Conservation (phyloP, 2,888 invertebrate species). For the Erebia ligea region DNA sequence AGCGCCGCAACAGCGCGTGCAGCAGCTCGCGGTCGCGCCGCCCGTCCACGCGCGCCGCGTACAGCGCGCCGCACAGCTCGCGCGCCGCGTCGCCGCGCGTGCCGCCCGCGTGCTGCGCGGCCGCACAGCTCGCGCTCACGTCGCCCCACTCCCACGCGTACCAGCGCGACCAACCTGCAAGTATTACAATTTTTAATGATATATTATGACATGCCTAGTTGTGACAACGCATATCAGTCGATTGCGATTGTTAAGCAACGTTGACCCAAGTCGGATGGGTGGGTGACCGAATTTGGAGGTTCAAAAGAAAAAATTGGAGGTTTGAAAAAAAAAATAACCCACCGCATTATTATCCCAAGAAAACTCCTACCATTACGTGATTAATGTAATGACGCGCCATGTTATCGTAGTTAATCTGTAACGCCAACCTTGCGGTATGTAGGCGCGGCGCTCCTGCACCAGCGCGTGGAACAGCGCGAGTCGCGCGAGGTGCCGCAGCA, state of each 20-base stretch:
- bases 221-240: too few species aligned
- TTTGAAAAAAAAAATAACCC: too few species aligned
- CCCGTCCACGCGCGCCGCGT: slow-evolving; percentile 61
- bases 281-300: too few species aligned
- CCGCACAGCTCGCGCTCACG: slow-evolving; percentile 48
- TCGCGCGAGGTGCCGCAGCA: slow-evolving; percentile 83
- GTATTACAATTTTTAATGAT: too few species aligned
- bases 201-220: too few species aligned
- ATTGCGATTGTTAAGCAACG: too few species aligned
- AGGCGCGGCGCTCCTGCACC: slow-evolving; percentile 94
- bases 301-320: too few species aligned
- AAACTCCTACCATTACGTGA: too few species aligned
- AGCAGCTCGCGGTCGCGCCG: slow-evolving; percentile 57
- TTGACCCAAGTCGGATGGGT: too few species aligned
- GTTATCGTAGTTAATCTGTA: neutral
- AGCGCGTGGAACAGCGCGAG: slow-evolving; percentile 95
- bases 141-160: slow-evolving; percentile 80
- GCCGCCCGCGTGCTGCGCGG: slow-evolving; percentile 36
- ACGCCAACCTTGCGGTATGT: slow-evolving; percentile 92
- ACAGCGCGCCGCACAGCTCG: slow-evolving; percentile 58
- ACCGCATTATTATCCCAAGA: too few species aligned
- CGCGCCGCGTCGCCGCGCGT: slow-evolving; percentile 43
- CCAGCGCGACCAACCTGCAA: slow-evolving; percentile 71
- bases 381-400: neutral
- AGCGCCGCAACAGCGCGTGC: slow-evolving; percentile 47